phyloP scores from a whole-genome alignment of 2,888 invertebrate genomes.

The Tolmerus cingulatus region DNA sequence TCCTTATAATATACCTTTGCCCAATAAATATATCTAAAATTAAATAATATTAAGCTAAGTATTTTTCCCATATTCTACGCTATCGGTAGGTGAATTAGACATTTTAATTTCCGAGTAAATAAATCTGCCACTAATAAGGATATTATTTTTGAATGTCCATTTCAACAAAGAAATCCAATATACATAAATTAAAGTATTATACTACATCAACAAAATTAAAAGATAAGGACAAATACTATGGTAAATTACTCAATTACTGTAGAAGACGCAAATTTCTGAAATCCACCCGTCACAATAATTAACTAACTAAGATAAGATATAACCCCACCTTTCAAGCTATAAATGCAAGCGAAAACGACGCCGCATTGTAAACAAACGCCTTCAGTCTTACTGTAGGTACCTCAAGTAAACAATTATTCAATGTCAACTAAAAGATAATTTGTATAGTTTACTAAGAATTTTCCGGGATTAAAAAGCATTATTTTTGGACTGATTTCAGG shows the following conservation, averaged over 20 bases:
- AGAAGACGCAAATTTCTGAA: background rate
- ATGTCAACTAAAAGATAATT: background rate
- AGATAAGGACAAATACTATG: background rate
- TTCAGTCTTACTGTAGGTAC: background rate
- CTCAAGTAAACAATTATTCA: background rate
- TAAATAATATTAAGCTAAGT: background rate
- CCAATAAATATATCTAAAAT: too few species aligned
- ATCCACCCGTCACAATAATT: background rate
- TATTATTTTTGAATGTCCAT: background rate
- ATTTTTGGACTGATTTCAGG: background rate
- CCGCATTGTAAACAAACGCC: background rate
- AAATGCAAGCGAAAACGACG: background rate
- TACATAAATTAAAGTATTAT: background rate
- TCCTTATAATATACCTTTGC: too few species aligned
- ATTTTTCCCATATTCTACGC: background rate
- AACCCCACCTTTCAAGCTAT: background rate
- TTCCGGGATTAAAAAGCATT: background rate
- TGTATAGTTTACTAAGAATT: background rate
- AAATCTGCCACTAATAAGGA: background rate
- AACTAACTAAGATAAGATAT: background rate
- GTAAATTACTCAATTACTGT: background rate
- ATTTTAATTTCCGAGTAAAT: background rate
- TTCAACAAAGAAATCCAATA: background rate
- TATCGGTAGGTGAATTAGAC: too few species aligned
- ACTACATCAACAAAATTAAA: background rate